Percentiles rank a stretch among this genome's conserved stretches.
phyloP scores from a whole-genome alignment of 2,888 invertebrate genomes.

The Trichacis sp. region DNA sequence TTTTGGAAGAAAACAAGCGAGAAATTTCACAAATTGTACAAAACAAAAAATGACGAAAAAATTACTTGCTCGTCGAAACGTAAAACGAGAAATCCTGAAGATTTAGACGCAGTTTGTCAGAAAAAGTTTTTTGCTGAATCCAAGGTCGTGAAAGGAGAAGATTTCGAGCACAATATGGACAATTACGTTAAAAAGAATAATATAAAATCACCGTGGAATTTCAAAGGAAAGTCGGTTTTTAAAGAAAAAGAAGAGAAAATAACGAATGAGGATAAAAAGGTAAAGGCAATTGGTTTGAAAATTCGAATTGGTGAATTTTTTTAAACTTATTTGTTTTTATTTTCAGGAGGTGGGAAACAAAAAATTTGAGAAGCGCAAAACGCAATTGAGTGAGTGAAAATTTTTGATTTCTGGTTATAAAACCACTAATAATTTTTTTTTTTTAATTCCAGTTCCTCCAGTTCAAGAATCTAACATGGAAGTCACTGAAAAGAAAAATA shows the following conservation, averaged over 20 bases:
- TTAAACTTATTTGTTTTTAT: background rate
- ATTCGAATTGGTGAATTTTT: background rate
- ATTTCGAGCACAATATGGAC: background rate
- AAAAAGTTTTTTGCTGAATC: background rate
- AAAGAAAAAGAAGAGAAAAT: background rate
- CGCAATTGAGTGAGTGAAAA: background rate
- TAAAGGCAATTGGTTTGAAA: background rate
- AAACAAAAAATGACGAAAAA: too few relatives aligned
- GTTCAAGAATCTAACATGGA: background rate
- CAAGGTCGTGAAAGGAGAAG: too few relatives aligned
- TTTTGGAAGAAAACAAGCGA: conserved; percentile 2
- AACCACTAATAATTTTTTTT: background rate
- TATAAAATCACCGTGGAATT: background rate
- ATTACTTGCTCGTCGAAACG: background rate
- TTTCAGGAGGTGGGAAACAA: background rate
- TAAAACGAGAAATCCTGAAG: background rate
- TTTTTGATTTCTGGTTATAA: too few relatives aligned
- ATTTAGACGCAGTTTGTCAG: background rate
- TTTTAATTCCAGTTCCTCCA: background rate
- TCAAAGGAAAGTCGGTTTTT: background rate
- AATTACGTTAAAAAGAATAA: background rate
- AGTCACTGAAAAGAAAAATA: conserved; percentile 23
- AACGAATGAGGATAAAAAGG: background rate
- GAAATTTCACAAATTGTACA: background rate
- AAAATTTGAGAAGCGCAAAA: background rate